Conservation (phyloP, 2,113 vertebrate species). For the Falco punctatus region DNA sequence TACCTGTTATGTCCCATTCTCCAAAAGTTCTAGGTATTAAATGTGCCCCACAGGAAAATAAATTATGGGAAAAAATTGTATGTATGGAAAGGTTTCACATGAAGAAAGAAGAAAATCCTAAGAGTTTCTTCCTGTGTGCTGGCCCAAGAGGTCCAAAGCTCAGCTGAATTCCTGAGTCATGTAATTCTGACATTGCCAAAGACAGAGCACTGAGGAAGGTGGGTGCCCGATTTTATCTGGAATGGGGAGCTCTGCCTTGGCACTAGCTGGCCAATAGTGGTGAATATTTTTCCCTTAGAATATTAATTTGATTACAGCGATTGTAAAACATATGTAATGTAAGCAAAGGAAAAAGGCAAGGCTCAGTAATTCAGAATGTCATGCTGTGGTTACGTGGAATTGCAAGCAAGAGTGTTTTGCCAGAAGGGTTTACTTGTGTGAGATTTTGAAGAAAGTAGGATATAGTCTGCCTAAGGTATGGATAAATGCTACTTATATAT, state of each 20-base stretch:
- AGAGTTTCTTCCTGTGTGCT: background rate
- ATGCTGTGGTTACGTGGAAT: background rate
- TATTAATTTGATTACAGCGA: background rate
- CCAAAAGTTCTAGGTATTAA: background rate
- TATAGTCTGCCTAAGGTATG: background rate
- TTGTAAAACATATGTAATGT: background rate
- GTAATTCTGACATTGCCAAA: background rate
- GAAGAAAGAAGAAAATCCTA: background rate
- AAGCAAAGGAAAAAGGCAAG: background rate
- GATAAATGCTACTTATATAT: background rate
- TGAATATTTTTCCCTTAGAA: slow-evolving; percentile 10
- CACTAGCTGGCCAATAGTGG: background rate
- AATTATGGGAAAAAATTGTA: background rate
- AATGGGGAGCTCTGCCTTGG: background rate
- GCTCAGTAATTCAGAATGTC: background rate
- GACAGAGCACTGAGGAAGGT: background rate
- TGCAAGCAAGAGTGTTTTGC: background rate
- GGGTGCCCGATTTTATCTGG: background rate
- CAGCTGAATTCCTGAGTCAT: background rate
- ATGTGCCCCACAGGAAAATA: background rate
- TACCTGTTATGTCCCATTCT: background rate
- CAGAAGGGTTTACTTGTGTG: background rate
- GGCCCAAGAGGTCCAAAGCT: background rate
- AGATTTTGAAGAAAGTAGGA: background rate
- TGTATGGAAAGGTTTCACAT: background rate